Evolutionary conservation across 2,797 vertebrate species (phyloP).

Genomic region (Fundulus diaphanus): DNA sequence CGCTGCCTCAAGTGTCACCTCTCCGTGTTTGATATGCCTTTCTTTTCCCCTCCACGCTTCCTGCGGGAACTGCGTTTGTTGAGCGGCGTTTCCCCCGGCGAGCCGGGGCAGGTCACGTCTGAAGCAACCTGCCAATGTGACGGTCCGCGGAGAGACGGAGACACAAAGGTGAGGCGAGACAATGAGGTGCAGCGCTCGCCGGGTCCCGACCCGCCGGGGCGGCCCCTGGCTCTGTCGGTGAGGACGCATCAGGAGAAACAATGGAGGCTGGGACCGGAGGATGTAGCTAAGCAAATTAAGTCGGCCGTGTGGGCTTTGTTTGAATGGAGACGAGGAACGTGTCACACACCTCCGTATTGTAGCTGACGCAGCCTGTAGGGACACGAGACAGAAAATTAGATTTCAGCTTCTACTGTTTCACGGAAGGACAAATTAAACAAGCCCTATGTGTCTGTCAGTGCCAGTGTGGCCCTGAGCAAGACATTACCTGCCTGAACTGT

Average conservation of each 20-base stretch:
- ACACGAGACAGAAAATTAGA: conserved; percentile 32
- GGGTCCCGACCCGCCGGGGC: conserved; percentile 48
- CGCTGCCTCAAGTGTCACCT: conserved; percentile 35
- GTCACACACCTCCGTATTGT: conserved; percentile 46
- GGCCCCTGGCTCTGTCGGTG: conserved; percentile 41
- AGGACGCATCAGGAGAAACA: conserved; percentile 55
- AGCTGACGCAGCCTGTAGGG: conserved; percentile 27
- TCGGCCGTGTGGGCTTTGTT: conserved; percentile 16
- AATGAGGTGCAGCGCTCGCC: conserved; percentile 37
- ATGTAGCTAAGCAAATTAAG: conserved; percentile 53
- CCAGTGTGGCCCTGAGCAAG: conserved; percentile 7
- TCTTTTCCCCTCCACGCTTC: conserved; percentile 36
- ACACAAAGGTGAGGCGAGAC: conserved; percentile 69
- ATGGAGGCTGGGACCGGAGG: conserved; percentile 54
- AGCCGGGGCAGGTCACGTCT: conserved; percentile 44
- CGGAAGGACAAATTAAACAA: conserved; percentile 19
- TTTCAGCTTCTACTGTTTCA: conserved; percentile 34
- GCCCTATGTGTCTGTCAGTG: conserved; percentile 14
- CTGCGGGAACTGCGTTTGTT: conserved; percentile 56
- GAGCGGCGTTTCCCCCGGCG: conserved; percentile 35
- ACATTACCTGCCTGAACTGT: background rate
- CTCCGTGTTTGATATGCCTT: conserved; percentile 52
- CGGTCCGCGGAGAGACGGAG: conserved; percentile 29
- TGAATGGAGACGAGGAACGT: conserved; percentile 50
- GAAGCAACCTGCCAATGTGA: conserved; percentile 20